Percentiles rank a stretch among this genome's conserved stretches.
phyloP scores from a whole-genome alignment of 1,140 invertebrate genomes.

The Papilio machaon region DNA sequence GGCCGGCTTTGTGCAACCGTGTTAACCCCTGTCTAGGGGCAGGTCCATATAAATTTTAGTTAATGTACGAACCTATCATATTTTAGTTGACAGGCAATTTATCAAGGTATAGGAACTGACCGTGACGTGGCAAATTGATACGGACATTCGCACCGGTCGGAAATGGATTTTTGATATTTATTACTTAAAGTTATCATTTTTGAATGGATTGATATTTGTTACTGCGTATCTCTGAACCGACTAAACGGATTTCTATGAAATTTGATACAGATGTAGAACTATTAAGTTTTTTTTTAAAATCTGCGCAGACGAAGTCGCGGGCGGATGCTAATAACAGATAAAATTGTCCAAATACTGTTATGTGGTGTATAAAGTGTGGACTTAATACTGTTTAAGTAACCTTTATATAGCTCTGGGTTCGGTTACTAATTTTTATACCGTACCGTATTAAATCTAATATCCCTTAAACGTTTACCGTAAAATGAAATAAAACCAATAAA shows the following conservation, averaged over 20 bases:
- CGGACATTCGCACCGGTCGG: conserved; percentile 29
- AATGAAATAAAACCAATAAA: background rate
- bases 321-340: background rate
- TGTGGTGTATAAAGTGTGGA: too few relatives aligned
- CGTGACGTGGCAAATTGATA: conserved; percentile 55
- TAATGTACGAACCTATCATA: conserved; percentile 64
- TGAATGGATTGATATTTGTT: background rate
- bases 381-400: too few relatives aligned
- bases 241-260: background rate
- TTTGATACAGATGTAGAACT: background rate
- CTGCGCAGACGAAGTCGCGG: background rate
- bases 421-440: background rate
- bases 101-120: conserved; percentile 63
- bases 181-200: background rate
- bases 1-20: conserved; percentile 48
- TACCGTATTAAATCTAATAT: background rate
- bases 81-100: conserved; percentile 58
- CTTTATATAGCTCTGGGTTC: too few relatives aligned
- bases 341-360: too few relatives aligned
- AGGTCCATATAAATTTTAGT: conserved; percentile 65
- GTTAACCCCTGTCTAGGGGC: conserved; percentile 57
- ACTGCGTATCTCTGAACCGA: background rate
- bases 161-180: conserved; percentile 39
- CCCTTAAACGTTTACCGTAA: background rate
- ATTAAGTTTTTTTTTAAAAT: background rate